phyloP scores from a whole-genome alignment of 2,113 vertebrate genomes.

The Parus major region DNA sequence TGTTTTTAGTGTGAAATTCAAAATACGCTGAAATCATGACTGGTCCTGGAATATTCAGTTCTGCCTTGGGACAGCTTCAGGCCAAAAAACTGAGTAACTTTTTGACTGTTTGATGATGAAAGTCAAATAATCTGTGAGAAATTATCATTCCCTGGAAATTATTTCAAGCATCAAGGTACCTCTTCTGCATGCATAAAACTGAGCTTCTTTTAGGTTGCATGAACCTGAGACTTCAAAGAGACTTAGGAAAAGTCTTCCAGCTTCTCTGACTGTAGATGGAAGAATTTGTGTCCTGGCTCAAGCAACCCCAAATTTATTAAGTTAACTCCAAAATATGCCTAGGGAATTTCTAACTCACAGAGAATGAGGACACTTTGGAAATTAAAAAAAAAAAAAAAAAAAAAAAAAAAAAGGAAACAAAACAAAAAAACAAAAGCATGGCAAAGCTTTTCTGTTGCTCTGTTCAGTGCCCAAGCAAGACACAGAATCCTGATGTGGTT shows the following conservation, averaged over 20 bases:
- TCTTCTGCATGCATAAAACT: neutral
- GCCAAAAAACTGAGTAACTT: neutral
- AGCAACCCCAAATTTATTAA: neutral
- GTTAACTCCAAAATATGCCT: neutral
- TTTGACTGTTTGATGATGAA: neutral
- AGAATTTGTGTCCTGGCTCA: neutral
- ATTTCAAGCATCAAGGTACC: neutral
- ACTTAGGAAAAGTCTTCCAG: neutral
- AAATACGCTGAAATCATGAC: neutral
- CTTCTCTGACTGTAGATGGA: neutral
- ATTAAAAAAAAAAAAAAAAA: neutral
- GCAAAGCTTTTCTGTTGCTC: neutral
- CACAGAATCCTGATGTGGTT: neutral
- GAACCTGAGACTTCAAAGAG: neutral
- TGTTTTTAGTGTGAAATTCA: neutral
- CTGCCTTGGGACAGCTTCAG: neutral
- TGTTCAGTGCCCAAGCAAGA: neutral
- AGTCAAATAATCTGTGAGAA: neutral
- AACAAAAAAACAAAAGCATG: neutral
- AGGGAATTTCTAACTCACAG: neutral
- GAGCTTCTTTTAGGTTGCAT: neutral
- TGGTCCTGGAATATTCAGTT: neutral
- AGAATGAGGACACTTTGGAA: neutral
- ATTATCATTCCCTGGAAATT: neutral
- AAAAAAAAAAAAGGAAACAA: neutral